Base-by-base conservation (phyloP, 2,797 vertebrate species). In the Pseudochromis fuscus region DNA sequence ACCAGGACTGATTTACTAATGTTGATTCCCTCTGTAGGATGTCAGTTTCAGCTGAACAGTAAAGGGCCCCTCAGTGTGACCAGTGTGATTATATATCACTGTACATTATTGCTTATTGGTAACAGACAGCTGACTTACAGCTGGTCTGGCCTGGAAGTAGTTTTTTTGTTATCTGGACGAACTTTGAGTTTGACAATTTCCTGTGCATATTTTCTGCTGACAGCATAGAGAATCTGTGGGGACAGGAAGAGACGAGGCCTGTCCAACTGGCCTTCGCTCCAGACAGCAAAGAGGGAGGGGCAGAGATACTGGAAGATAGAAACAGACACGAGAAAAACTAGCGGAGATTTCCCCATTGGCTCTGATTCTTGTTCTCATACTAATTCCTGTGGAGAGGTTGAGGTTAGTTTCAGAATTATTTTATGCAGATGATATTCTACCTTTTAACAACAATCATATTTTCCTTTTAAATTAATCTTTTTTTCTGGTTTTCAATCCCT, bases 41-140 rank as follows among this genome's bases (percentile, higher is more conserved):
- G 91, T 91, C 80, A 83, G 49, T 92, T 92, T 85, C 68, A 85
- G 83, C 81, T 84, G 67, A 73, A 28, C 69, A 72, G 68, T 55
- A 15, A 48, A 81, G 31, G 38, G 33, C 44, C 40, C 5, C 15
- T 33, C 49, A 11, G 45, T 62, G 46, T 40, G 44, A 60, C 37
- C 3, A n/a, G 48, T 67, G 30, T 55, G 25, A 7, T 45, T 60
- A 78, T 75, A 53, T 55, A 12, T 62, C 11, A 63, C 31, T 48
- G 21, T 42, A 31, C 49, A n/a, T 71, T 61, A 24, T 45, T 71
- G 5, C n/a, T 63, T 65, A 25, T 46, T 16, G 5, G 23, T 49
- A 28, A 46, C 31, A 33, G 62, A 62, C 65, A 56, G 50, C 60
- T 65, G 63, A 68, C 46, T 67, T 74, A 42, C 59, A 84, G 38